Evolutionary conservation across 2,113 vertebrate genomes (phyloP).

Genomic region (Ceratotherium simum): DNA sequence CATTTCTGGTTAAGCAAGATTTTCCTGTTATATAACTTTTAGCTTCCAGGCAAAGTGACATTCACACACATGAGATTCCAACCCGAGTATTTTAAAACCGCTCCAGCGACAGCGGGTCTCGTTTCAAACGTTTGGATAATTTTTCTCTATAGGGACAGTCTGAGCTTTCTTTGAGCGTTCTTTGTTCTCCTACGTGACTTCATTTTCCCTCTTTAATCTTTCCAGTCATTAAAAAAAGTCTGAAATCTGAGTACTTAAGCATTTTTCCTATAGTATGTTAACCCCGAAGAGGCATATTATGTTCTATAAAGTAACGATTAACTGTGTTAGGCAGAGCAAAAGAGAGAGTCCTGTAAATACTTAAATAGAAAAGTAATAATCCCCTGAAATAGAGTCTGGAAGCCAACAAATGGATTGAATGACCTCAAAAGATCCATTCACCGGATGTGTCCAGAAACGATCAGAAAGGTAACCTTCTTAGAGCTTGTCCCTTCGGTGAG

Average conservation of each 20-base stretch:
- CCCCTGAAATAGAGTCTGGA: background rate
- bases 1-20: conserved; percentile 33
- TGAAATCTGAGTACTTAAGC: conserved; percentile 63
- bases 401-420: background rate
- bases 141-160: background rate
- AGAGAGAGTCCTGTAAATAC: background rate
- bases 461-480: background rate
- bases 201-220: conserved; percentile 47
- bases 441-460: background rate
- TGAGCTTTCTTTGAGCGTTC: background rate
- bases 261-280: background rate
- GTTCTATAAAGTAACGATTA: background rate
- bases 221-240: background rate
- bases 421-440: background rate
- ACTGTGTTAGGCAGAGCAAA: background rate
- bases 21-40: conserved; percentile 19
- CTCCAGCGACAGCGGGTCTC: background rate
- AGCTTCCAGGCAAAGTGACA: background rate
- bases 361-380: background rate
- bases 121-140: background rate
- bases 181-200: background rate
- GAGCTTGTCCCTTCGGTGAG: background rate
- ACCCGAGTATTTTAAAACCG: background rate
- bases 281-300: conserved; percentile 30
- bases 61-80: background rate